These are phyloP conservation scores for Linnaemya vulpina DNA, from an alignment of 2,888 invertebrate species.

Conservation along the genomic window DNA sequence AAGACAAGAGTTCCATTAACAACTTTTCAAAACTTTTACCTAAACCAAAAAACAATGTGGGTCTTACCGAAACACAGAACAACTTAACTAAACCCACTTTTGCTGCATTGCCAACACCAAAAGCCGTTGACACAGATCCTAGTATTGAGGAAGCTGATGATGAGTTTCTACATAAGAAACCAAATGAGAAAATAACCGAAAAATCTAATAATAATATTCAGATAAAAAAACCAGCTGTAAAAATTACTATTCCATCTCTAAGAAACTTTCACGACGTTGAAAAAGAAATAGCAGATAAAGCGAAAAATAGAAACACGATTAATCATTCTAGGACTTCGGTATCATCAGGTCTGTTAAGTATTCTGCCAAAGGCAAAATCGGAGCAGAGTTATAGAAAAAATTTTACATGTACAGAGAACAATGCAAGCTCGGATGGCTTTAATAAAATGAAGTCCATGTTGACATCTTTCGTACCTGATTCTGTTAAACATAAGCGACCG, in stretches of 20 bases:
- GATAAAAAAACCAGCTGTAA: conserved; percentile 82
- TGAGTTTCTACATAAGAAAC: conserved; percentile 86
- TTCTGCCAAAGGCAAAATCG: conserved; percentile 87
- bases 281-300: conserved; percentile 75
- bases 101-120: conserved; percentile 80
- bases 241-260: conserved; percentile 88
- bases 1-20: conserved; percentile 61
- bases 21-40: conserved; percentile 75
- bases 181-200: conserved; percentile 73
- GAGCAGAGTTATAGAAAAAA: conserved; percentile 77
- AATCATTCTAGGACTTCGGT: conserved; percentile 66
- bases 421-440: neutral
- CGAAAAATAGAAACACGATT: conserved; percentile 58
- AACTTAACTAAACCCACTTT: conserved; percentile 74
- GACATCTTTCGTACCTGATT: conserved; percentile 82
- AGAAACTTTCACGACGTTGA: conserved; percentile 83
- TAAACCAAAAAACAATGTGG: conserved; percentile 75
- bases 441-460: neutral
- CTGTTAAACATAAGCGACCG: conserved; percentile 80
- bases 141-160: conserved; percentile 85
- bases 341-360: conserved; percentile 85
- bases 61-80: conserved; percentile 27
- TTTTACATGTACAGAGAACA: neutral
- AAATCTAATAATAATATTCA: conserved; percentile 73
- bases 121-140: conserved; percentile 40